phyloP scores from a whole-genome alignment of 2,113 vertebrate genomes.

The Catharus minimus region DNA sequence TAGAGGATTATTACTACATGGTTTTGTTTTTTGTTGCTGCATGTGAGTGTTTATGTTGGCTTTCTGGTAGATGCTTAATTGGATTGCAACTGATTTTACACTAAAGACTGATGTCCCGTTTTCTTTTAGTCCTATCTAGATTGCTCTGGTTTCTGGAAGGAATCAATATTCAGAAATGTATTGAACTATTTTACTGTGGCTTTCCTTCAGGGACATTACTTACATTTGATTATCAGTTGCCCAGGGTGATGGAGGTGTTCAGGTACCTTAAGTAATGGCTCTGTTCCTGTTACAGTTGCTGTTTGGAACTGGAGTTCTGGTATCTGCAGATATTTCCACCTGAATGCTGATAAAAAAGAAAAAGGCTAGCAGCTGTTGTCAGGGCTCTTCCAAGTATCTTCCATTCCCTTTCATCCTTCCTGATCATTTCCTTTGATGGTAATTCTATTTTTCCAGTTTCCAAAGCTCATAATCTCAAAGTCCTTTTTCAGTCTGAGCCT shows the following conservation, averaged over 20 bases:
- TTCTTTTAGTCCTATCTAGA: background rate
- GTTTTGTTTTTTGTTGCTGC: slow-evolving; percentile 19
- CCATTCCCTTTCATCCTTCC: slow-evolving; percentile 51
- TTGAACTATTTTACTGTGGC: background rate
- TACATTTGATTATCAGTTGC: slow-evolving; percentile 6
- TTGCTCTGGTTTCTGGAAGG: slow-evolving; percentile 30
- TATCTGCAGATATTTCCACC: background rate
- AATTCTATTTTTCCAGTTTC: slow-evolving; percentile 65
- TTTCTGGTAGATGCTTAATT: slow-evolving; percentile 32
- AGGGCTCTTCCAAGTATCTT: slow-evolving; percentile 12
- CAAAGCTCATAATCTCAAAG: slow-evolving; percentile 56
- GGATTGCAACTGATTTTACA: slow-evolving; percentile 52
- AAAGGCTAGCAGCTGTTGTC: slow-evolving; percentile 13
- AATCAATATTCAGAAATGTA: slow-evolving; percentile 42
- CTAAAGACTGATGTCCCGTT: slow-evolving; percentile 15
- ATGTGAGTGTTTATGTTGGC: slow-evolving; percentile 1
- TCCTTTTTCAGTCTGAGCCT: slow-evolving; percentile 45
- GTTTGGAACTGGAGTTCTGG: background rate
- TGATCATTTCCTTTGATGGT: slow-evolving; percentile 62
- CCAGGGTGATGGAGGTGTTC: background rate
- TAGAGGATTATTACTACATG: background rate
- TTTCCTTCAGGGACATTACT: slow-evolving; percentile 2
- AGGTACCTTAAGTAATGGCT: background rate
- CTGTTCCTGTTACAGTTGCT: background rate
- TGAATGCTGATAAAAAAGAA: background rate